Percentiles rank a stretch among this genome's conserved stretches.
phyloP scores from a whole-genome alignment of 2,888 invertebrate genomes.

The Eristalis intricaria region DNA sequence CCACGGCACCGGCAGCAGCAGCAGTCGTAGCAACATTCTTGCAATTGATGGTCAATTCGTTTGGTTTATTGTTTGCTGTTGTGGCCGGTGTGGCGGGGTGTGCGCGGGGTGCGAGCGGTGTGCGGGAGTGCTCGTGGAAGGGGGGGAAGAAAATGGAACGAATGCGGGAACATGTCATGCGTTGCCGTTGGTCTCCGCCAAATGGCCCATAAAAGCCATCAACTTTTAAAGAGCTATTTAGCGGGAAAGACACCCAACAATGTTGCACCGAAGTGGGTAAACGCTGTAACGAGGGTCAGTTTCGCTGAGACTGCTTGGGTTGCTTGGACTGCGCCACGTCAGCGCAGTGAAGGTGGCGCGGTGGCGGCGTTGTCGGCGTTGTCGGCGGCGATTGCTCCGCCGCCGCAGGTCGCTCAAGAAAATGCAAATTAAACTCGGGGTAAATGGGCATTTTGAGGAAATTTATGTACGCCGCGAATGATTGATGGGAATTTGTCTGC shows the following conservation, averaged over 20 bases:
- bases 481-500: slow-evolving; percentile 56
- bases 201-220: slow-evolving; percentile 71
- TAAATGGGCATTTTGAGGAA: slow-evolving; percentile 59
- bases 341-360: background rate
- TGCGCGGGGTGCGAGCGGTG: no score
- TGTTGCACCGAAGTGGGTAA: slow-evolving; percentile 53
- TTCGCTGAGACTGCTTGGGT: background rate
- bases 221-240: slow-evolving; percentile 71
- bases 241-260: slow-evolving; percentile 58
- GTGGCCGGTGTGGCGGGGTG: background rate
- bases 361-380: background rate
- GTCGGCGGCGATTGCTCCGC: slow-evolving; percentile 5
- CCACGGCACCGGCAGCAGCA: slow-evolving; percentile 9
- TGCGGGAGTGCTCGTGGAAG: background rate
- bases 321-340: background rate
- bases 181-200: slow-evolving; percentile 34
- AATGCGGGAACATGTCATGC: slow-evolving; percentile 42
- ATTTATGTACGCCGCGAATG: slow-evolving; percentile 55
- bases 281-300: slow-evolving; percentile 44
- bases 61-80: slow-evolving; percentile 68
- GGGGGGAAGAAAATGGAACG: slow-evolving; percentile 34
- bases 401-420: slow-evolving; percentile 54
- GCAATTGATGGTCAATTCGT: slow-evolving; percentile 68
- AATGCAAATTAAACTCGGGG: slow-evolving; percentile 62
- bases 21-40: slow-evolving; percentile 64